Percentiles rank a stretch among this genome's conserved stretches.
Evolutionary conservation across 2,888 invertebrate genomes (phyloP).

Genomic region (Eristalinus sepulchralis): DNA sequence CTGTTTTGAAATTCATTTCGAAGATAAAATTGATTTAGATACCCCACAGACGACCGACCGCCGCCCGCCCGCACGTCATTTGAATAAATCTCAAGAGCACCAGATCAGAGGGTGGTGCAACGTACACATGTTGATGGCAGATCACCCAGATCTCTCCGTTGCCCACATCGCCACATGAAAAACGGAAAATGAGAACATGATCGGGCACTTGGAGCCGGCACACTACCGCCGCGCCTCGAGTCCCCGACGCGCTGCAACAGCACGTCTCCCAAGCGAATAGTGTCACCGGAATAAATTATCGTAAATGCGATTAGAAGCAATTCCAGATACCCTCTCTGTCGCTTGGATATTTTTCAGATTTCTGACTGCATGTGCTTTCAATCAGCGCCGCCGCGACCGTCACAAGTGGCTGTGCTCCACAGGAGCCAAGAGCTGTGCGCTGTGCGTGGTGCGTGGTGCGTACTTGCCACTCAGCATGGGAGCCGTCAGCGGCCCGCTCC

Average conservation of each 20-base stretch:
- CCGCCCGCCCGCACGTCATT: constrained; percentile 26
- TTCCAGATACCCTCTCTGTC: constrained; percentile 57
- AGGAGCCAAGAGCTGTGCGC: constrained; percentile 33
- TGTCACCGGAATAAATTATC: constrained; percentile 71
- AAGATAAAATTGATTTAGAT: constrained; percentile 70
- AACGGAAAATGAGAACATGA: constrained; percentile 47
- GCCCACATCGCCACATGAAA: background rate
- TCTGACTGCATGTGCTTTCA: constrained; percentile 59
- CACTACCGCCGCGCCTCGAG: background rate
- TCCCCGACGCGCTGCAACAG: constrained; percentile 39
- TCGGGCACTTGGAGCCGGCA: background rate
- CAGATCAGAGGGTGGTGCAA: constrained; percentile 64
- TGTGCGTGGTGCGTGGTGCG: constrained; percentile 49
- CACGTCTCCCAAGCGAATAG: constrained; percentile 67
- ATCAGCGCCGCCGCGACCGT: constrained; percentile 36
- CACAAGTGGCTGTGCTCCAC: background rate
- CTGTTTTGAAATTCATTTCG: constrained; percentile 65
- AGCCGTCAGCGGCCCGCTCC: constrained; percentile 23
- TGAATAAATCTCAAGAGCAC: constrained; percentile 65
- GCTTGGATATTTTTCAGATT: constrained; percentile 1
- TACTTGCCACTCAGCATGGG: constrained; percentile 19
- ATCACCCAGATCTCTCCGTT: constrained; percentile 6
- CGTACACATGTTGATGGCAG: constrained; percentile 37
- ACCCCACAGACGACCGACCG: constrained; percentile 7
- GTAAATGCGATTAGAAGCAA: constrained; percentile 69